Percentiles rank a stretch among this genome's conserved stretches.
Evolutionary conservation across 2,113 vertebrate genomes (phyloP).

Genomic region (Bungarus multicinctus): DNA sequence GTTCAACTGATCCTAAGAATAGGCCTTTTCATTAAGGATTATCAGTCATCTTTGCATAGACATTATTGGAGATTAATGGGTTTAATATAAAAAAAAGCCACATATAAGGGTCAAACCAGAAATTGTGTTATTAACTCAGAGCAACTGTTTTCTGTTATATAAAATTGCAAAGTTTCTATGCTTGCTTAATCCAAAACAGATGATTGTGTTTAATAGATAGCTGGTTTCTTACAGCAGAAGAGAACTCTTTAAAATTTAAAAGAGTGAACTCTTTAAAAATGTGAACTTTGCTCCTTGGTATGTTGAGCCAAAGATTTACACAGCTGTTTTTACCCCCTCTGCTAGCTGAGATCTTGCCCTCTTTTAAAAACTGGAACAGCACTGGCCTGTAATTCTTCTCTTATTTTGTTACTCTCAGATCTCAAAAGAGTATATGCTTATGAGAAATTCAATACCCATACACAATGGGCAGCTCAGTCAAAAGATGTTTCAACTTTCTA

Average conservation of each 20-base stretch:
- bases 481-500: background rate
- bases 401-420: background rate
- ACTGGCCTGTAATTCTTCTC: background rate
- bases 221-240: conserved; percentile 8
- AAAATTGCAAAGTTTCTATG: conserved; percentile 37
- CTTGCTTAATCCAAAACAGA: conserved; percentile 36
- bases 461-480: background rate
- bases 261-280: background rate
- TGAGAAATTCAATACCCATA: background rate
- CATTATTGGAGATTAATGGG: conserved; percentile 60
- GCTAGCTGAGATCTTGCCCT: background rate
- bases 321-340: background rate
- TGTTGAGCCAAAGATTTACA: conserved; percentile 1
- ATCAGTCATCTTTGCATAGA: conserved; percentile 50
- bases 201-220: conserved; percentile 42
- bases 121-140: conserved; percentile 54
- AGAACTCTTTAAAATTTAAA: background rate
- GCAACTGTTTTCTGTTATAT: conserved; percentile 43
- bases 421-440: background rate
- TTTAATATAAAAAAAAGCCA: conserved; percentile 50
- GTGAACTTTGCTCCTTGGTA: background rate
- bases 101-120: conserved; percentile 48
- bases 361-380: background rate
- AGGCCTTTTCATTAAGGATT: conserved; percentile 57
- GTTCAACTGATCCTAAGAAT: conserved; percentile 50